Evolutionary conservation across 1,140 invertebrate genomes (phyloP), one percentile per base, ranked within the genome.

Genomic region (Drosophila orena): DNA sequence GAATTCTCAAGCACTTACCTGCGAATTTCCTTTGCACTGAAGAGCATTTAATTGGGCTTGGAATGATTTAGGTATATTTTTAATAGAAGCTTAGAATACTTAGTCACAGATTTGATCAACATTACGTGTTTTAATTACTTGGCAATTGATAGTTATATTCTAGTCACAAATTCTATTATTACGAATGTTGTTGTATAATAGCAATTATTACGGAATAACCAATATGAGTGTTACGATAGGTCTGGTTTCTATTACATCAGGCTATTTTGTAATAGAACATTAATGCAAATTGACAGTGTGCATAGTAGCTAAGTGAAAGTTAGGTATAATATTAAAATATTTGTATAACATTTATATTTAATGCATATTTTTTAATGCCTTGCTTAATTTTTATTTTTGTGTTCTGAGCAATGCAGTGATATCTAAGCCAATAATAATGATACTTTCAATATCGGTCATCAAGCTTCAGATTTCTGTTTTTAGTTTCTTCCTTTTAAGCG

Each of bases 1-100:
- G 73, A 81, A 77, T 65, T 74, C 44, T 4, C 50, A 61, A 77
- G 68, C 61, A 73, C 79, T 73, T 77, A 81, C 72, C 30, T 60
- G 53, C 11, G n/a, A 14, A 15, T 37, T 54, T 60, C 4, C 3
- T 7, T 24, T 7, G 8, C 30, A 2, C 30, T 10, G 2, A 10
- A 30, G 27, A 7, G 27, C 27, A 30, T 30, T 30, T 10, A 10
- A 8, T 30, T 30, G 24, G 24, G 24, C 24, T 4, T 4, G 4
- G 2, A 7, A 30, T 30, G 6, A 30, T 30, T 30, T 10, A 10
- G 7, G 24, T 27, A 7, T 27, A 3, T 8, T 10, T 4, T 1
- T 14, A 24, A 37, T 1, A 24, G 20, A 22, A 10, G 1, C 11
- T n/a, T n/a, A n/a, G 2, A 1, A 37, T 4, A n/a, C n/a, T 38